Evolutionary conservation across 2,113 vertebrate genomes (phyloP).

Genomic region (Macroglossus sobrinus): DNA sequence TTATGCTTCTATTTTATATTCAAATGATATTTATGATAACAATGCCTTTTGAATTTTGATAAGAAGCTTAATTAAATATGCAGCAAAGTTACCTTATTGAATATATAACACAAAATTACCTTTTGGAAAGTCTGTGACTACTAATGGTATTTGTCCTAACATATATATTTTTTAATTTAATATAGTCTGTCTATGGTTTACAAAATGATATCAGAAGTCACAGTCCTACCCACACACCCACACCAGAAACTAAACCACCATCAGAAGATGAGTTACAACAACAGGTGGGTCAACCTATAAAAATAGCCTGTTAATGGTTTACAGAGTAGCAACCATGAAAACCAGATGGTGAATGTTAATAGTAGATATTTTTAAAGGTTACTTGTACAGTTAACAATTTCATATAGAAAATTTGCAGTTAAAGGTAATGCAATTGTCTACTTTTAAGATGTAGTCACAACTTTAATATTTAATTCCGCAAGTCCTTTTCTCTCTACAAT

Average conservation of each 20-base stretch:
- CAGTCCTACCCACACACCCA: conserved; percentile 94
- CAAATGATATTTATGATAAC: not conserved
- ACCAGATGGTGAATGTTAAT: not conserved
- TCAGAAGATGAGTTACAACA: conserved; percentile 95
- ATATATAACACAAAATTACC: not conserved
- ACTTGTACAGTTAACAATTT: not conserved
- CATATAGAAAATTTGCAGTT: not conserved
- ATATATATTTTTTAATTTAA: conserved; percentile 56
- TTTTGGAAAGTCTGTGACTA: not conserved
- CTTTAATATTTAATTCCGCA: not conserved
- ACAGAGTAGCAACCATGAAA: not conserved
- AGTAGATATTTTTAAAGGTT: not conserved
- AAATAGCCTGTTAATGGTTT: not conserved
- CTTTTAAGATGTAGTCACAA: not conserved
- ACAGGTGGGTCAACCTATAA: conserved; percentile 84
- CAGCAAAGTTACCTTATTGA: not conserved
- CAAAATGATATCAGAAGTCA: conserved; percentile 96
- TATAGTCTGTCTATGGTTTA: conserved; percentile 95
- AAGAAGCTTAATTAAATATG: not conserved
- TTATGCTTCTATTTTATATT: not conserved
- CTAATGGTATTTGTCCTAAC: conserved; percentile 18
- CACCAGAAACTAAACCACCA: conserved; percentile 93
- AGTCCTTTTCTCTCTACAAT: not conserved
- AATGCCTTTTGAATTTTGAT: not conserved
- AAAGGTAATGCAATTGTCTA: not conserved